These are phyloP conservation scores for Mirza zaza DNA, from an alignment of 2,113 vertebrate genomes.

Conservation along the genomic window DNA sequence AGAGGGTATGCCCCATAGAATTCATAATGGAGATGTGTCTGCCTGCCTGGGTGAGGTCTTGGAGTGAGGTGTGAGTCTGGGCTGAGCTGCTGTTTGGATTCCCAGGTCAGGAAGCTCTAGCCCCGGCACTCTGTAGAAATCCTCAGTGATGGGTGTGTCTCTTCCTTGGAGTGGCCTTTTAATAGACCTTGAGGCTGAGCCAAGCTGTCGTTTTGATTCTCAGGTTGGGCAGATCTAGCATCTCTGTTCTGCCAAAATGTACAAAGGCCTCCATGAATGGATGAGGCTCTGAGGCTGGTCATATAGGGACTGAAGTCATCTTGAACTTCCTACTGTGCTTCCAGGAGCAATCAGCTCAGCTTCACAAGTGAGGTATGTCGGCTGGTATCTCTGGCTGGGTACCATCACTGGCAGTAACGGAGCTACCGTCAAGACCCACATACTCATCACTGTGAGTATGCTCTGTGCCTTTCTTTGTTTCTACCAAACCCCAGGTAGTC, in stretches of 20 bases:
- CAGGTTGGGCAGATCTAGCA: no score
- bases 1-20: no score
- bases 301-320: neutral
- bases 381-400: neutral
- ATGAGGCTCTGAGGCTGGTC: neutral
- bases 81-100: neutral
- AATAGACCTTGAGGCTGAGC: neutral
- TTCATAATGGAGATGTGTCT: no score
- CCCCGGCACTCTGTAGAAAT: neutral
- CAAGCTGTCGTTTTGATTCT: no score
- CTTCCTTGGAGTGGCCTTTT: neutral
- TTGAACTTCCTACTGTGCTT: neutral
- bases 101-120: neutral
- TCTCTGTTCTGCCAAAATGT: no score
- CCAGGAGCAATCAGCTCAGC: neutral
- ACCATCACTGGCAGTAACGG: neutral
- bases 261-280: no score
- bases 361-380: neutral
- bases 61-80: neutral
- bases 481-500: neutral
- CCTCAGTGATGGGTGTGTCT: neutral
- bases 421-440: neutral
- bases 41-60: neutral
- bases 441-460: neutral
- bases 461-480: neutral